Evolutionary conservation across 2,797 vertebrate species (phyloP).

Genomic region (Muscicapa striata): DNA sequence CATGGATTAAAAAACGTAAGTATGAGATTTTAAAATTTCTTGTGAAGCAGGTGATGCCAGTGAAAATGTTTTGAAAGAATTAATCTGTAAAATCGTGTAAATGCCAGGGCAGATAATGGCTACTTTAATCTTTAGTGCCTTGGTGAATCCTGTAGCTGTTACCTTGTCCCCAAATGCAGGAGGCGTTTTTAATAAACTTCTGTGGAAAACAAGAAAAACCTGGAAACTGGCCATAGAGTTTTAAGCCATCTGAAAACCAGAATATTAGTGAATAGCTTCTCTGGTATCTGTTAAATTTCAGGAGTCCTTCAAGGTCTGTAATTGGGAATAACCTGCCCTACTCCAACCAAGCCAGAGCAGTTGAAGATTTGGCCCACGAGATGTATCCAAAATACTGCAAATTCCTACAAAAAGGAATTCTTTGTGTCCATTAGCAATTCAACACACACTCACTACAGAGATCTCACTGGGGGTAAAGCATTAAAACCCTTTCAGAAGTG

Average conservation of each 20-base stretch:
- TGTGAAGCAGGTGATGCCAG: not conserved
- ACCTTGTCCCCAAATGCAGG: not conserved
- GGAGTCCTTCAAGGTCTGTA: not conserved
- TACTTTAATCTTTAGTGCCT: not conserved
- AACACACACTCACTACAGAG: conserved; percentile 44
- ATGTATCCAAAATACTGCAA: conserved; percentile 27
- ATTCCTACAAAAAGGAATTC: conserved; percentile 51
- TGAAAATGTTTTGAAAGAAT: not conserved
- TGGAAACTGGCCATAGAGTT: not conserved
- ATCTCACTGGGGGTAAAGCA: conserved; percentile 58
- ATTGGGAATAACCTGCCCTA: not conserved
- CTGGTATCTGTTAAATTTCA: not conserved
- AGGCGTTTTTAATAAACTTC: not conserved
- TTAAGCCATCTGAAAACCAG: not conserved
- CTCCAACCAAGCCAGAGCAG: not conserved
- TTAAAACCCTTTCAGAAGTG: conserved; percentile 57
- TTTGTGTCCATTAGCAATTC: conserved; percentile 61
- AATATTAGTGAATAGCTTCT: not conserved
- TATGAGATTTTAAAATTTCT: not conserved
- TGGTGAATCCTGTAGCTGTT: not conserved
- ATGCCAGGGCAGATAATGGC: not conserved
- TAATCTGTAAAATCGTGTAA: not conserved
- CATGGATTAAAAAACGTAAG: not conserved
- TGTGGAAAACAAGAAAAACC: not conserved
- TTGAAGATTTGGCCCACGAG: not conserved